Base-by-base conservation (phyloP, 1,140 invertebrate genomes). In the Musca vetustissima region DNA sequence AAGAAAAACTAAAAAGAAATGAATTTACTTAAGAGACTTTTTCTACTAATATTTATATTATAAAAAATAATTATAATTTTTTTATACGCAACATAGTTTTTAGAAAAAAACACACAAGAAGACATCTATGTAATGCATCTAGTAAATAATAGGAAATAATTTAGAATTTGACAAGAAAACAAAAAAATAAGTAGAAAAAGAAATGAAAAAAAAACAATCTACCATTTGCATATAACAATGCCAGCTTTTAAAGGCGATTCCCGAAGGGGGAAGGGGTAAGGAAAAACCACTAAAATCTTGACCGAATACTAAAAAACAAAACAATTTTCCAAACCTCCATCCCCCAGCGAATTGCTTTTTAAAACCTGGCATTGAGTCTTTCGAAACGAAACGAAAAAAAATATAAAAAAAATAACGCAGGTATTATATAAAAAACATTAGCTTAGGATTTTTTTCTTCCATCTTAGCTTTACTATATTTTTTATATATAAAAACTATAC, bases 141-240 rank as follows among this genome's bases (percentile, higher is more conserved):
- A 49, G 43, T 50, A 65, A 49, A 65, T 49, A 65, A 65, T 65
- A 65, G 48, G 43, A 25, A 65, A 65, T 65, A 65, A 65, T 65
- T 65, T 65, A 65, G 48, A 65, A 24, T 61, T 61, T 9, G n/a
- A 9, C 17, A 19, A 36, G 19, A 9, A 19, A 61, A 61, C 28
- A 61, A 61, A 59, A 59, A n/a, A n/a, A n/a, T n/a, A n/a, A 61
- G 25, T 17, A 43, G 36, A 61, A 61, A 36, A 61, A 61, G 22
- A 21, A 9, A 32, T 32, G n/a, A 28, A 8, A 28, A 28, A 43
- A 43, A 43, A 43, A 32, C n/a, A 0, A 61, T 19, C 28, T 28
- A 6, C 13, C 24, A 32, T 36, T 19, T 61, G 28, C 36, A 15
- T 61, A 36, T 36, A 4, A 61, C 57, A 61, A 61, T 61, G 57